Conservation (phyloP, 2,797 vertebrate genomes). For the Novumbra hubbsi region DNA sequence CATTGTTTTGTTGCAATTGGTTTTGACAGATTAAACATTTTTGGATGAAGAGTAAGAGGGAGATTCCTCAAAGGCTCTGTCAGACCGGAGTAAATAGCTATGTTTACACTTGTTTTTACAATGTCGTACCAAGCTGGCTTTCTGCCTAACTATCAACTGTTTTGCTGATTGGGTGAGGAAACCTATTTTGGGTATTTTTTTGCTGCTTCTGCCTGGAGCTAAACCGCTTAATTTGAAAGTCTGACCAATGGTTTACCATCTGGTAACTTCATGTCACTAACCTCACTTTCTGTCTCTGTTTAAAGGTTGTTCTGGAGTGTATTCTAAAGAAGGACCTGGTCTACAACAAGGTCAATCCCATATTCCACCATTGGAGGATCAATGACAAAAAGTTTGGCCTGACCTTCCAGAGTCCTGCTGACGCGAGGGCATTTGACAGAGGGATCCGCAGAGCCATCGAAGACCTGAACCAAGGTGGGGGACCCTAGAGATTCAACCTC, state of each 20-base stretch:
- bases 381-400: constrained; percentile 98
- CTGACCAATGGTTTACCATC: not conserved
- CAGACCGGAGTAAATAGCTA: constrained; percentile 21
- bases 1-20: constrained; percentile 23
- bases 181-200: not conserved
- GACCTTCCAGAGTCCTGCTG: constrained; percentile 98
- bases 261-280: not conserved
- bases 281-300: not conserved
- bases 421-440: constrained; percentile 94
- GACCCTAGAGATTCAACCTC: not conserved
- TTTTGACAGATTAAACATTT: constrained; percentile 47
- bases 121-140: not conserved
- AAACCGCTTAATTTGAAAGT: not conserved
- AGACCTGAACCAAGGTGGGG: constrained; percentile 90
- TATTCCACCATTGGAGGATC: constrained; percentile 99
- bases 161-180: not conserved
- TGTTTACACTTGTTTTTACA: constrained; percentile 19
- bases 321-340: constrained; percentile 91
- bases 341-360: constrained; percentile 99
- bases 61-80: not conserved
- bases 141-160: not conserved
- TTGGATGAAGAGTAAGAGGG: constrained; percentile 27
- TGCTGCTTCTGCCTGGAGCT: constrained; percentile 3
- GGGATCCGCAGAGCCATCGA: constrained; percentile 94
- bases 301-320: constrained; percentile 97